Percentiles rank a stretch among this genome's conserved stretches.
These are phyloP conservation scores for Kryptopterus vitreolus DNA, from an alignment of 2,797 vertebrate species.

Conservation along the genomic window DNA sequence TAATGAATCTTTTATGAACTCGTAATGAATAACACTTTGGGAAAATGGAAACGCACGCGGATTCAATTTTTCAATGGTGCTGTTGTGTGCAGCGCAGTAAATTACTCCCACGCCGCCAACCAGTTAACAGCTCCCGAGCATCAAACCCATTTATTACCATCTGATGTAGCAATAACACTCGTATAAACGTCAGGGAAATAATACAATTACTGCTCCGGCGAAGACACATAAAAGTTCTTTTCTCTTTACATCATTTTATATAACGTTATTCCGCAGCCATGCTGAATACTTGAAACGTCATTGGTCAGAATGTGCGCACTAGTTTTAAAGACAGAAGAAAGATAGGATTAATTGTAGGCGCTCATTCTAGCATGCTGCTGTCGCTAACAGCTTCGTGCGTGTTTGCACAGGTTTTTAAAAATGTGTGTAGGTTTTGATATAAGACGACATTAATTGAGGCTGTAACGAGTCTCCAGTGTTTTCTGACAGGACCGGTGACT, in stretches of 20 bases:
- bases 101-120: neutral
- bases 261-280: too few relatives aligned
- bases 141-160: constrained; percentile 27
- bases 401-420: neutral
- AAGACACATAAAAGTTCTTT: neutral
- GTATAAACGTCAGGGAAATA: constrained; percentile 59
- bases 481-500: neutral
- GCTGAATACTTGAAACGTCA: neutral
- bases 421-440: neutral
- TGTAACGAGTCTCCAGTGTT: neutral
- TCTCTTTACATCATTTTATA: neutral
- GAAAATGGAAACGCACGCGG: constrained; percentile 20
- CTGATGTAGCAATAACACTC: constrained; percentile 27
- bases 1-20: constrained; percentile 25
- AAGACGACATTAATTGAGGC: neutral
- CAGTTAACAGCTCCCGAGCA: constrained; percentile 3
- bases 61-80: constrained; percentile 5
- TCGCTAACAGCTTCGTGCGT: neutral
- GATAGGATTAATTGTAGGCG: neutral
- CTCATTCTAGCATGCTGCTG: neutral
- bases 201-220: constrained; percentile 38
- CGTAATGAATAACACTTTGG: constrained; percentile 19
- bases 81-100: neutral
- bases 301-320: neutral
- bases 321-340: neutral